phyloP scores from a whole-genome alignment of 2,113 vertebrate genomes.

The Chaetorhynchus papuensis region DNA sequence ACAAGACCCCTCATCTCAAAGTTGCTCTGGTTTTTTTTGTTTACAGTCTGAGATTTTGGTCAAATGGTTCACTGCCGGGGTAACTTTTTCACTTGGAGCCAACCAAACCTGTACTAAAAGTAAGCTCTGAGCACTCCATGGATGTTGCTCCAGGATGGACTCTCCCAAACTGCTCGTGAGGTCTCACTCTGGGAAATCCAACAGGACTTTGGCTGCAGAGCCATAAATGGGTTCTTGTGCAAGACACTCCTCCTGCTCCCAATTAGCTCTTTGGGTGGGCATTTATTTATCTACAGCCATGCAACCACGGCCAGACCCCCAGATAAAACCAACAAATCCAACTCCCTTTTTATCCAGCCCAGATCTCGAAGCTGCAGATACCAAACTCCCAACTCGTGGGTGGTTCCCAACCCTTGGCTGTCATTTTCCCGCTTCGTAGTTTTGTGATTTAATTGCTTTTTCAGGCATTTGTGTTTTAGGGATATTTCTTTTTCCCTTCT shows the following conservation, averaged over 20 bases:
- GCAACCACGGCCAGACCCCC: neutral
- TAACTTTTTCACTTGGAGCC: neutral
- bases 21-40: neutral
- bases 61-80: neutral
- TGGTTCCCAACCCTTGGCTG: neutral
- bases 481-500: neutral
- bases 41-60: neutral
- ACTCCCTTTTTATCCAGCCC: neutral
- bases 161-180: neutral
- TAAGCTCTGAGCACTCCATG: neutral
- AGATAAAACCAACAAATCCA: neutral
- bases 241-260: neutral
- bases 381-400: neutral
- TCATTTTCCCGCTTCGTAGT: neutral
- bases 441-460: neutral
- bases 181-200: neutral
- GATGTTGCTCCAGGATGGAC: neutral
- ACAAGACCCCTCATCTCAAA: neutral
- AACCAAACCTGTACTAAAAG: neutral
- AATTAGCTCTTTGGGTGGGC: constrained; percentile 23
- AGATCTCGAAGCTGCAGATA: neutral
- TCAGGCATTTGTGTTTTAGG: neutral
- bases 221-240: neutral
- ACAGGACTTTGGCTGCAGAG: neutral
- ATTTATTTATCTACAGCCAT: neutral